These are phyloP conservation scores for Steatornis caripensis DNA, from an alignment of 2,113 vertebrate genomes.

Conservation along the genomic window DNA sequence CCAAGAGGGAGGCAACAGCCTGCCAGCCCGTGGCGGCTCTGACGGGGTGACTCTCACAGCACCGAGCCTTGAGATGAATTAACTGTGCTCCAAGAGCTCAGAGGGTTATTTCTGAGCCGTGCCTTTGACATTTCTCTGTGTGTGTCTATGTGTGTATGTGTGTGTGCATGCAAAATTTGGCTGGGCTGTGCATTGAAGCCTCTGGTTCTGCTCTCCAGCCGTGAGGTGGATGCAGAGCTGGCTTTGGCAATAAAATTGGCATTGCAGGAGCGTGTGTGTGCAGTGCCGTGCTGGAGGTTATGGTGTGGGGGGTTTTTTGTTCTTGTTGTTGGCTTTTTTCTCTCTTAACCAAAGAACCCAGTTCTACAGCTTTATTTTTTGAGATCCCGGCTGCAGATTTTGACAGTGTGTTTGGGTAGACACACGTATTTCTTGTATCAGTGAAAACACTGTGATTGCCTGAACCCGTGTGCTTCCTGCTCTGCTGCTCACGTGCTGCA, in stretches of 20 bases:
- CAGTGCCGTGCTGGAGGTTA: neutral
- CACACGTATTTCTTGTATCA: neutral
- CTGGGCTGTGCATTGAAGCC: neutral
- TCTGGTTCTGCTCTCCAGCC: neutral
- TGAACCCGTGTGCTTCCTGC: neutral
- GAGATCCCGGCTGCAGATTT: neutral
- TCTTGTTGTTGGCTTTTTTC: neutral
- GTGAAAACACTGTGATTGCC: neutral
- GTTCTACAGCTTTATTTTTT: neutral
- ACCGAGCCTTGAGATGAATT: neutral
- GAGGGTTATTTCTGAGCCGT: neutral
- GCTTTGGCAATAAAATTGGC: neutral
- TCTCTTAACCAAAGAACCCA: neutral
- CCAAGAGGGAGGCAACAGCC: too few relatives aligned
- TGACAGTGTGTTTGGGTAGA: neutral
- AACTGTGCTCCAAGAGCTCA: neutral
- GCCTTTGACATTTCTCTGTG: neutral
- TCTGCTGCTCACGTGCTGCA: neutral
- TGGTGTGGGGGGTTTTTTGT: neutral
- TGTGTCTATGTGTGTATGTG: too few relatives aligned
- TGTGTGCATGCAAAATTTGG: neutral
- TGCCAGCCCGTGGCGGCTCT: neutral
- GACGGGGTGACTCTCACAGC: neutral
- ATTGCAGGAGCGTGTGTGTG: neutral
- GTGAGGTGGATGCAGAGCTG: neutral